Base-by-base conservation (phyloP, 2,888 invertebrate genomes). In the Cheilosia vulpina region DNA sequence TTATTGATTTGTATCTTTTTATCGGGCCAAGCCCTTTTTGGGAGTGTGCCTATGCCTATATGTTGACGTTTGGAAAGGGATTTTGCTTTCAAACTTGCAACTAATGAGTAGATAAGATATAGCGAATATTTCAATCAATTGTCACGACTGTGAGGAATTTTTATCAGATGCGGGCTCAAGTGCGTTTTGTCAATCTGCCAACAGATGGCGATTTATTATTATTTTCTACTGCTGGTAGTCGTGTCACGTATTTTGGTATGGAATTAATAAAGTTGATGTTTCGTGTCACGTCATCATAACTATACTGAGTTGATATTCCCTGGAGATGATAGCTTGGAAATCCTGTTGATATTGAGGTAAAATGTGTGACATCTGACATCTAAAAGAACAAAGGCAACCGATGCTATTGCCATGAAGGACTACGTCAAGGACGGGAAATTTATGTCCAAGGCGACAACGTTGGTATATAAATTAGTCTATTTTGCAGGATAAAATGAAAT, bases 71-170 rank as follows among this genome's bases (percentile, higher is more conserved):
- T 53, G 6, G 47, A 58, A 52, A 57, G 63, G 34, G 41, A 66
- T 41, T 41, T 58, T 24, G 9, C 34, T 24, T 13, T 17, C 7
- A 24, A 17, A 4, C 47, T 55, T 31, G 41, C 41, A 52, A 24
- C 50, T 45, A 60, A 75, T 63, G 45, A 21, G 21, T 66, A 24
- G 71, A 76, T 68, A 52, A 78, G 63, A 65, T 65, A 65, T 13
- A 38, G 11, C 24, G 80, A 75, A 76, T 84, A 80, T 60, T 84
- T 84, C 80, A 84, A 80, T 84, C 80, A 84, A 60, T 60, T 76
- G 79, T 84, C 84, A 55, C 52, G 77, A 71, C 57, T 50, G 38
- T 24, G 27, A 24, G 75, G 34, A 52, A 65, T 80, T 60, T 38
- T 38, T 71, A 84, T 80, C 83, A 80, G 80, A 80, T 75, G 58